These are phyloP conservation scores for Acrocephalus arundinaceus DNA, from an alignment of 2,113 vertebrate genomes.

Conservation along the genomic window DNA sequence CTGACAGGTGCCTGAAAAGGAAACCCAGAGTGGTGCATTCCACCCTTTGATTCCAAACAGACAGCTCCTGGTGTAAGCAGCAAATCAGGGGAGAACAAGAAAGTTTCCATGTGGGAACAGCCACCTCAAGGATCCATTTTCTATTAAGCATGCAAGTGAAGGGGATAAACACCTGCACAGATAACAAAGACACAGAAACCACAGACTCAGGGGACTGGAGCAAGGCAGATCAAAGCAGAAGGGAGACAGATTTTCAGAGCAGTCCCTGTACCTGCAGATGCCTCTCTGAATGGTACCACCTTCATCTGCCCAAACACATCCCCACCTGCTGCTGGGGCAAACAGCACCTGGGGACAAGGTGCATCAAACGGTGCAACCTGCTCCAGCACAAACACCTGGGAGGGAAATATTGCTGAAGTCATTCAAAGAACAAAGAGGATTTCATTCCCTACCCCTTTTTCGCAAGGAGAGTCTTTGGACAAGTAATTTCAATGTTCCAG, in stretches of 20 bases:
- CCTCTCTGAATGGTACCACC: neutral
- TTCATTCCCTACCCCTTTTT: neutral
- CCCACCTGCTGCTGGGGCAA: neutral
- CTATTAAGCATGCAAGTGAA: conserved; percentile 35
- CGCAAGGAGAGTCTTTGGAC: neutral
- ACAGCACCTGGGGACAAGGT: neutral
- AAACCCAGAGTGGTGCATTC: neutral
- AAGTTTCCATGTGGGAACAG: neutral
- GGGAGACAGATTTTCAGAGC: neutral
- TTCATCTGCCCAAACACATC: neutral
- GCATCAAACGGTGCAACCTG: neutral
- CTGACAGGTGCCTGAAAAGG: neutral
- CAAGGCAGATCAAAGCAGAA: neutral
- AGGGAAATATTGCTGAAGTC: neutral
- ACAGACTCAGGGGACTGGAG: neutral
- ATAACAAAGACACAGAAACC: conserved; percentile 8
- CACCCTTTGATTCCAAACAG: neutral
- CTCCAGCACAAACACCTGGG: neutral
- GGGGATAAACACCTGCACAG: conserved; percentile 46
- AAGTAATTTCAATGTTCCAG: neutral
- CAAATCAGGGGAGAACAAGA: conserved; percentile 19
- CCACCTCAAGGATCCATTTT: conserved; percentile 33
- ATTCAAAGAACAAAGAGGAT: neutral
- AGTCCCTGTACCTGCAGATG: no score
- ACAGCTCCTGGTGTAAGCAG: conserved; percentile 3